Base-by-base conservation (phyloP, 1,140 invertebrate species). In the Drosophila guanche region DNA sequence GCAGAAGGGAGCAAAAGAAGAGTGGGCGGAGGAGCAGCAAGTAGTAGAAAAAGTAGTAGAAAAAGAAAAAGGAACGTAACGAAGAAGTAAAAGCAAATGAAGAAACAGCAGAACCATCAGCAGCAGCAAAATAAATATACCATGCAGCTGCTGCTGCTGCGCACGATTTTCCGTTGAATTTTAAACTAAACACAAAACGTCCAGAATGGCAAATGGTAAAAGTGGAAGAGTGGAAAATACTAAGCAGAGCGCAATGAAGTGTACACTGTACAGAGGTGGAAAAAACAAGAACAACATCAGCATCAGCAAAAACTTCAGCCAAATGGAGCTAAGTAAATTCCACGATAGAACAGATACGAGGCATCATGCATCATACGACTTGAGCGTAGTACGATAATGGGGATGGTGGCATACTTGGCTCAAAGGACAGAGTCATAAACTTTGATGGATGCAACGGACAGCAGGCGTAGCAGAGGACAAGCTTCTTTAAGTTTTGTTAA, bases 181-280 rank as follows among this genome's bases (percentile, higher is more conserved):
- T 81, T 65, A 81, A 86, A 62, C 68, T 76, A 80, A 85, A 86
- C 81, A 85, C 76, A 77, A 71, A 63, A 57, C 7, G 8, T 0
- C 7, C 76, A 75, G 67, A 63, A 57, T 2, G 8, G 2, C 29
- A 8, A 5, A 33, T 8, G 3, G 33, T 61, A 76, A 84, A 81
- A 81, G 78, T 77, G 81, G 69, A 75, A 86, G 86, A 85, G 72
- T 80, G 77, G 68, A 61, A 81, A 88, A 76, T 61, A 77, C 74
- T 77, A 85, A 77, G 10, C 81, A 86, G 77, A 77, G 81, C 81
- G 81, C 81, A 85, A 86, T 85, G 73, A 85, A 85, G 81, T 85
- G 84, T 75, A 51, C 16, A 20, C 16, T 20, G 69, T 4, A 37
- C 10, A 67, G 67, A 53, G 65, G 61, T 42, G 42, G 33, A 37